A percentile compares a stretch with the other conserved stretches of the same genome.
phyloP scores from a whole-genome alignment of 2,113 vertebrate species.

The Axis porcinus region DNA sequence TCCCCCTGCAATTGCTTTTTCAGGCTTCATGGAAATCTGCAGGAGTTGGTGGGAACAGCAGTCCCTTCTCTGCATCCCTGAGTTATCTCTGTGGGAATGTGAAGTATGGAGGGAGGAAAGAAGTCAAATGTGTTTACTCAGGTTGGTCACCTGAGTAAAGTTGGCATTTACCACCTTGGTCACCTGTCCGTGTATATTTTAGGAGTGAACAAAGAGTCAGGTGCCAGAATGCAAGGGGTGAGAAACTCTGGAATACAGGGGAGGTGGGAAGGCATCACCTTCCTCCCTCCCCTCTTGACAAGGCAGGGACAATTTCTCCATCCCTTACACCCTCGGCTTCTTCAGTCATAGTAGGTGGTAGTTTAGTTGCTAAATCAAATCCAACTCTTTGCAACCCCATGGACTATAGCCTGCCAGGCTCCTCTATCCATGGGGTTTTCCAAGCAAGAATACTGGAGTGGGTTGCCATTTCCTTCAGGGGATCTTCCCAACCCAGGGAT shows the following conservation, averaged over 20 bases:
- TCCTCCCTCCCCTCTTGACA: background rate
- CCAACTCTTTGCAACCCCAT: background rate
- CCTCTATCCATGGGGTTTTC: background rate
- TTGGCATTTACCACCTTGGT: background rate
- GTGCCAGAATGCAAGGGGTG: background rate
- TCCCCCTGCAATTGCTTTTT: background rate
- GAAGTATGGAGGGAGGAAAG: background rate
- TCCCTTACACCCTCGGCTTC: background rate
- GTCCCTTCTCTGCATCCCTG: background rate
- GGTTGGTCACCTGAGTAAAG: background rate
- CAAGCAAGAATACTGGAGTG: background rate
- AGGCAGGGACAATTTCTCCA: background rate
- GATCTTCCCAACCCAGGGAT: background rate
- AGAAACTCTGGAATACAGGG: background rate
- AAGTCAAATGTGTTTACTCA: background rate
- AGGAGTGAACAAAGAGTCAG: background rate
- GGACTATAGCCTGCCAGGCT: background rate
- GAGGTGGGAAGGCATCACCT: background rate
- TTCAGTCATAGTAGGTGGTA: background rate
- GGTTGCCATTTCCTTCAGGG: background rate
- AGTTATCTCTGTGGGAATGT: background rate
- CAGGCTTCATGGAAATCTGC: background rate
- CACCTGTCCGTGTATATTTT: background rate
- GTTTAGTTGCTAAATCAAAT: background rate
- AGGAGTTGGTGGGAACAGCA: background rate